Evolutionary conservation across 2,113 vertebrate genomes (phyloP).

Genomic region (Phoenicopterus ruber): DNA sequence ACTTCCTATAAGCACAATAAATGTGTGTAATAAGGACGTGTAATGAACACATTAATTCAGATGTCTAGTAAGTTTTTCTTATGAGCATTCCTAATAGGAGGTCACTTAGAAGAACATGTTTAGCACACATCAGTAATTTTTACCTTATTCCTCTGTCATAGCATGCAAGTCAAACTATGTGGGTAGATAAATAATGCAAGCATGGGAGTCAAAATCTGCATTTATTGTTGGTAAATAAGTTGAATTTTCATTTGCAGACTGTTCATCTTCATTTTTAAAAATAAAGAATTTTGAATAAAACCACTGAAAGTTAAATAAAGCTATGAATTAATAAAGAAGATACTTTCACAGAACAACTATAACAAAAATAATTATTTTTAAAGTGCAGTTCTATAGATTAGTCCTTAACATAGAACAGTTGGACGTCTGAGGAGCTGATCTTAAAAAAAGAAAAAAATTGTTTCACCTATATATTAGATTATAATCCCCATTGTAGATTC

Average conservation of each 20-base stretch:
- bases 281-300: not conserved
- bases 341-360: not conserved
- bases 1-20: not conserved
- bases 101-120: not conserved
- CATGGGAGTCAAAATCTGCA: not conserved
- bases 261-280: not conserved
- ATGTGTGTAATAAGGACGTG: not conserved
- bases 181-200: not conserved
- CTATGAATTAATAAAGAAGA: not conserved
- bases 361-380: not conserved
- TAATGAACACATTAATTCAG: not conserved
- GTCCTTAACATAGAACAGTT: not conserved
- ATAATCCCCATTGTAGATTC: not conserved
- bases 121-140: not conserved
- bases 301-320: not conserved
- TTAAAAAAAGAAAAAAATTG: not conserved
- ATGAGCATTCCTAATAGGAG: not conserved
- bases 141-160: not conserved
- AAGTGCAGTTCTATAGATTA: not conserved
- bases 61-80: not conserved
- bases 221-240: not conserved
- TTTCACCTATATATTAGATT: not conserved
- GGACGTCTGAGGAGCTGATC: not conserved
- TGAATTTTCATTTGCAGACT: not conserved
- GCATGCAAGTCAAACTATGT: not conserved